A percentile compares a stretch with the other conserved stretches of the same genome.
phyloP scores from a whole-genome alignment of 2,113 vertebrate species.

The Macrotis lagotis region DNA sequence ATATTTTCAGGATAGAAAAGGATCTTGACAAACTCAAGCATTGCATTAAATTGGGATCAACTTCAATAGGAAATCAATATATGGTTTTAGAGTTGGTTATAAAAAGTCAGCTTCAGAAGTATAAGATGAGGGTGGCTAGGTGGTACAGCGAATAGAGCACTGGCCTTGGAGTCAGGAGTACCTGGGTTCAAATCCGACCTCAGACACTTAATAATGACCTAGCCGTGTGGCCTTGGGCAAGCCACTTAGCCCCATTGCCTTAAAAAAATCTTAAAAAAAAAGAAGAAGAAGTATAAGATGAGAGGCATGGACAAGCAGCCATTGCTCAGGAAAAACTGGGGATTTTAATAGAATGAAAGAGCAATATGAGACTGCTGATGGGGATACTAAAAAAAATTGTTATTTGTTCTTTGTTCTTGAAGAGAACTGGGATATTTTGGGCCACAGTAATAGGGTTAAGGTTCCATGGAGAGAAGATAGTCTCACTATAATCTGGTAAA shows the following conservation, averaged over 20 bases:
- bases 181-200: too few relatives aligned
- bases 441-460: not conserved
- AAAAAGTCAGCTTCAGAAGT: not conserved
- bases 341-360: not conserved
- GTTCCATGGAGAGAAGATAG: not conserved
- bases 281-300: too few relatives aligned
- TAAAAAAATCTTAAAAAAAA: too few relatives aligned
- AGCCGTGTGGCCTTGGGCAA: too few relatives aligned
- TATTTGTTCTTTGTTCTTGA: too few relatives aligned
- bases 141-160: too few relatives aligned
- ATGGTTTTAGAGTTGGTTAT: not conserved
- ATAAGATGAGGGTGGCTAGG: too few relatives aligned
- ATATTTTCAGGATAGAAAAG: not conserved
- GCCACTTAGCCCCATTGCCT: too few relatives aligned
- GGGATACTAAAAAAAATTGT: not conserved
- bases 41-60: not conserved
- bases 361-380: not conserved
- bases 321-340: not conserved
- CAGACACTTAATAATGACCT: too few relatives aligned
- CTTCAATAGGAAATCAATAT: not conserved
- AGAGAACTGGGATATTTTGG: too few relatives aligned
- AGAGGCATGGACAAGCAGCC: not conserved
- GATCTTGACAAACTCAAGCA: not conserved
- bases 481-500: not conserved
- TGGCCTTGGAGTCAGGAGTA: too few relatives aligned